These are phyloP conservation scores for Dynastes grantii DNA, from an alignment of 2,888 invertebrate species.

Conservation along the genomic window DNA sequence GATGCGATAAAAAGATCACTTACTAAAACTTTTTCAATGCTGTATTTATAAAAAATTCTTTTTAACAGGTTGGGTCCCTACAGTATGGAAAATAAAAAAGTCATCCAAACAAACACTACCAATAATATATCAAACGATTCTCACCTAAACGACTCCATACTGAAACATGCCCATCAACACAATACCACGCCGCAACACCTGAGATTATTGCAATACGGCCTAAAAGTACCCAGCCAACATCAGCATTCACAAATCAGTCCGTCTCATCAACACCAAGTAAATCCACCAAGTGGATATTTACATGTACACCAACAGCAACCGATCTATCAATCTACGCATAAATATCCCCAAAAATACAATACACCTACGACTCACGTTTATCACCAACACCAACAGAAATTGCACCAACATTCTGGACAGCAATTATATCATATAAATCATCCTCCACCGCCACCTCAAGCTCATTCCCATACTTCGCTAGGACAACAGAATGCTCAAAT, in stretches of 20 bases:
- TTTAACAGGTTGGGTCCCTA: slow-evolving; percentile 67
- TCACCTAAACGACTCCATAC: slow-evolving; percentile 60
- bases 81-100: slow-evolving; percentile 69
- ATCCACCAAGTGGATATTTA: slow-evolving; percentile 52
- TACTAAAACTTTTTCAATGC: no score
- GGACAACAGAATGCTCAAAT: slow-evolving; percentile 64
- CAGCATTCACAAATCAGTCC: slow-evolving; percentile 70
- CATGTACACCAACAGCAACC: slow-evolving; percentile 59
- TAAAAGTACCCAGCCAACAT: slow-evolving; percentile 74
- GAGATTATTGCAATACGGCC: slow-evolving; percentile 73
- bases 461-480: slow-evolving; percentile 61
- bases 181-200: slow-evolving; percentile 74
- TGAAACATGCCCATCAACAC: slow-evolving; percentile 75
- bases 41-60: slow-evolving; percentile 26
- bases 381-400: slow-evolving; percentile 46
- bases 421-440: slow-evolving; percentile 59
- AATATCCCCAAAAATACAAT: slow-evolving; percentile 49
- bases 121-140: slow-evolving; percentile 58
- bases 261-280: slow-evolving; percentile 64
- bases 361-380: slow-evolving; percentile 35
- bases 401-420: slow-evolving; percentile 60
- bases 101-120: slow-evolving; percentile 62
- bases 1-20: no score
- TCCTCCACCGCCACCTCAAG: slow-evolving; percentile 56
- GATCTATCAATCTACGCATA: slow-evolving; percentile 60